Evolutionary conservation across 2,888 invertebrate species (phyloP).

Genomic region (Zelleria hepariella): DNA sequence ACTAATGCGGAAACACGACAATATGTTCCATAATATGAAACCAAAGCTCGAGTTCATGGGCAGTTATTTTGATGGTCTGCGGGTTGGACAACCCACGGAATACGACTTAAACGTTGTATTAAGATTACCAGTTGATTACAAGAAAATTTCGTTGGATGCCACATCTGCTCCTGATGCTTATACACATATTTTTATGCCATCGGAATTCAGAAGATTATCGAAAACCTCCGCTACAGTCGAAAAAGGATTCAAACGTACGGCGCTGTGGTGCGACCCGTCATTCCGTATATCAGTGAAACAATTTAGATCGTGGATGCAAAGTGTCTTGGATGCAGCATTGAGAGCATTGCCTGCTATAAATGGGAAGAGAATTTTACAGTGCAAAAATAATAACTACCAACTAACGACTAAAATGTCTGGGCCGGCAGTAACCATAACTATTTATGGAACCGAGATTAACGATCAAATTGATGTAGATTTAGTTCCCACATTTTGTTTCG

Average conservation of each 20-base stretch:
- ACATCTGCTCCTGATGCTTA: constrained; percentile 24
- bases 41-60: constrained; percentile 43
- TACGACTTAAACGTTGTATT: constrained; percentile 44
- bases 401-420: constrained; percentile 37
- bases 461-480: constrained; percentile 40
- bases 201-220: constrained; percentile 40
- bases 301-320: constrained; percentile 44
- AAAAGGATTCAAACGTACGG: constrained; percentile 36
- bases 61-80: constrained; percentile 43
- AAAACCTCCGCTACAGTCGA: constrained; percentile 25
- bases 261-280: constrained; percentile 34
- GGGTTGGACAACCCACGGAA: constrained; percentile 43
- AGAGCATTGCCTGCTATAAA: constrained; percentile 27
- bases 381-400: constrained; percentile 25
- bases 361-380: constrained; percentile 26
- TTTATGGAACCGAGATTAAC: constrained; percentile 25
- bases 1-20: constrained; percentile 29
- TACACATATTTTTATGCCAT: constrained; percentile 36
- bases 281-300: constrained; percentile 28
- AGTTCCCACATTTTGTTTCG: constrained; percentile 41
- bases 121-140: constrained; percentile 34
- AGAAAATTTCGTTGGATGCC: constrained; percentile 31
- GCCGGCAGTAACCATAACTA: constrained; percentile 40
- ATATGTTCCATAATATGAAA: constrained; percentile 34
- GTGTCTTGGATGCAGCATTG: constrained; percentile 35